Base-by-base conservation (phyloP, 2,888 invertebrate genomes). In the Chymomyza caudatula region DNA sequence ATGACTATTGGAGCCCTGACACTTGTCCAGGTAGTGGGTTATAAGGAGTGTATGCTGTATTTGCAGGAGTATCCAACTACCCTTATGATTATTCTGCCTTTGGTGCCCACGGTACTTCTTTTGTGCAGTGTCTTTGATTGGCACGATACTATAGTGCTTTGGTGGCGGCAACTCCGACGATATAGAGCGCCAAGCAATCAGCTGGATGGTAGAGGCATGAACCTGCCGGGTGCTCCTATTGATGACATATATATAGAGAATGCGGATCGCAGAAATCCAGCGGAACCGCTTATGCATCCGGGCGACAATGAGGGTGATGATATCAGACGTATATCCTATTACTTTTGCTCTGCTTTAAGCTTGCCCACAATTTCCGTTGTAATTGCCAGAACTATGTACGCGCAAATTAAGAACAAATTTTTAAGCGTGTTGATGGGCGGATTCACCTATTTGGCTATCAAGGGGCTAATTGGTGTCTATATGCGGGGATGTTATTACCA, bases 161-260 rank as follows among this genome's bases (percentile, higher is more conserved):
- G n/a, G n/a, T n/a, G n/a, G n/a, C n/a, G n/a, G n/a, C n/a, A n/a
- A n/a, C n/a, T n/a, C n/a, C n/a, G n/a, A n/a, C n/a, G n/a, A n/a
- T n/a, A n/a, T n/a, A n/a, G n/a, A n/a, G n/a, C n/a, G n/a, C n/a
- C n/a, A n/a, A n/a, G n/a, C n/a, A n/a, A n/a, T n/a, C n/a, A n/a
- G n/a, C n/a, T n/a, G n/a, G n/a, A n/a, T n/a, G n/a, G n/a, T n/a
- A n/a, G n/a, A n/a, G n/a, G n/a, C n/a, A n/a, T n/a, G n/a, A n/a
- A n/a, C n/a, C n/a, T n/a, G n/a, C n/a, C 11, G 0, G 85, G 83
- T 1, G 84, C 83, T 0, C 81, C 84, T 0, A 59, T 80, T 0
- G 57, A 55, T 0, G 81, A 80, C 47, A 63, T 60, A 0, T 85
- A 85, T 37, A 85, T 72, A 4, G 71, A 75, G 13, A 20, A 49